A percentile compares a stretch with the other conserved stretches of the same genome.
These are phyloP conservation scores for Kryptolebias marmoratus DNA, from an alignment of 2,113 vertebrate genomes.

Conservation along the genomic window DNA sequence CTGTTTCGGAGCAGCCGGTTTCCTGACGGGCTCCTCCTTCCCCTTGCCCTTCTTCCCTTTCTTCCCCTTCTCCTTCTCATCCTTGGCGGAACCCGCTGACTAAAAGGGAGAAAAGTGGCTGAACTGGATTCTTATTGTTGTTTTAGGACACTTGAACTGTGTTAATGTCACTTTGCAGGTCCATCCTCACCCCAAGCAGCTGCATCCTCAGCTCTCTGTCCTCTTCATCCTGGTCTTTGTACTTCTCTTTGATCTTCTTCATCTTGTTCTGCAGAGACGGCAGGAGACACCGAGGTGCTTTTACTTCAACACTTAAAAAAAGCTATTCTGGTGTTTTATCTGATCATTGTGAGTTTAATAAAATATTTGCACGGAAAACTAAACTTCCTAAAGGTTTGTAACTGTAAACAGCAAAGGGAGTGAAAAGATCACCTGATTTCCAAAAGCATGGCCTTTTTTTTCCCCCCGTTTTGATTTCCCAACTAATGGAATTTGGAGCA, in stretches of 20 bases:
- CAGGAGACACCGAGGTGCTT: neutral
- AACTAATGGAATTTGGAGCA: too few relatives aligned
- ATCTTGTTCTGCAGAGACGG: conserved; percentile 88
- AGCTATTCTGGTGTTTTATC: neutral
- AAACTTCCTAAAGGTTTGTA: too few relatives aligned
- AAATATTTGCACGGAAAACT: too few relatives aligned
- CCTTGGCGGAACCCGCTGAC: conserved; percentile 89
- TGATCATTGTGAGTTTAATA: neutral
- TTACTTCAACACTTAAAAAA: neutral
- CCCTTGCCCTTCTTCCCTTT: conserved; percentile 90
- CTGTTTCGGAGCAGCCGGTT: conserved; percentile 76
- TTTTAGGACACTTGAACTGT: neutral
- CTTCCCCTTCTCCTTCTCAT: conserved; percentile 88
- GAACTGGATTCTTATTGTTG: neutral
- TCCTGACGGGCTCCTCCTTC: conserved; percentile 84
- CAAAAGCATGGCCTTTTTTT: too few relatives aligned
- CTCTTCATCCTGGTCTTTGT: conserved; percentile 98
- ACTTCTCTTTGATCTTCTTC: conserved; percentile 99
- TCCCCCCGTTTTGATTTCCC: too few relatives aligned
- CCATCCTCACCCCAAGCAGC: conserved; percentile 88
- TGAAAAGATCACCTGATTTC: too few relatives aligned
- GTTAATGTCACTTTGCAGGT: neutral
- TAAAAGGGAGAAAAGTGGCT: conserved; percentile 39
- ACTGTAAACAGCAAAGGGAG: too few relatives aligned
- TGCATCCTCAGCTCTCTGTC: conserved; percentile 97